Base-by-base conservation (phyloP, 1,140 invertebrate genomes). In the Drosophila prosaltans region DNA sequence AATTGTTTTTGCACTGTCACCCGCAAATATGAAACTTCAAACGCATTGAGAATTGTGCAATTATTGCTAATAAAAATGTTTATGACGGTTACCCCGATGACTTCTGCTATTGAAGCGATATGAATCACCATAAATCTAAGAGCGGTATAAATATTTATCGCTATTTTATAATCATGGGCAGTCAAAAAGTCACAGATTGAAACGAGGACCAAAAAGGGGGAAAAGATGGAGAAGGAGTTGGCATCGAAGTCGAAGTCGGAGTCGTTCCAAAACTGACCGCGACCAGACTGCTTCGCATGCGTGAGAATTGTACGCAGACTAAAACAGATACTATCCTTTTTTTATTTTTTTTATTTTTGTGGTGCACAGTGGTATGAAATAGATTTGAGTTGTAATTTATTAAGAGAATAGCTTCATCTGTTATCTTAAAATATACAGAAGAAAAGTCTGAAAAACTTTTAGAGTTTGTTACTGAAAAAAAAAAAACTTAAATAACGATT, bases 91-190 rank as follows among this genome's bases (percentile, higher is more conserved):
- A 70, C 79, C 62, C 76, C 83, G 83, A 77, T 86, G 83, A 78
- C 76, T 78, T 85, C 61, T 67, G 68, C 62, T 28, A 58, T 72
- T 74, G 62, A 63, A 48, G 61, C 69, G 72, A 86, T 88, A 86
- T 74, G 80, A 83, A 86, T 88, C 83, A 83, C 77, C 76, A 86
- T 86, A 86, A 86, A 86, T 86, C 80, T 72, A 77, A 86, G 84
- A 83, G 83, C 76, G 65, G 83, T 88, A 88, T 86, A 86, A 86
- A 86, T 86, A 83, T 86, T 86, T 86, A 86, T 86, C 83, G 83
- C 81, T 65, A 80, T 83, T 86, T 86, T 86, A 86, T 83, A 89
- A 88, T 83, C 83, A 86, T 78, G 65, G 30, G 43, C 73, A 58
- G 66, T 28, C 70, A 51, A 64, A 69, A 26, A 51, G 45, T 51